Evolutionary conservation across 2,113 vertebrate genomes (phyloP).

Genomic region (Phaethon lepturus): DNA sequence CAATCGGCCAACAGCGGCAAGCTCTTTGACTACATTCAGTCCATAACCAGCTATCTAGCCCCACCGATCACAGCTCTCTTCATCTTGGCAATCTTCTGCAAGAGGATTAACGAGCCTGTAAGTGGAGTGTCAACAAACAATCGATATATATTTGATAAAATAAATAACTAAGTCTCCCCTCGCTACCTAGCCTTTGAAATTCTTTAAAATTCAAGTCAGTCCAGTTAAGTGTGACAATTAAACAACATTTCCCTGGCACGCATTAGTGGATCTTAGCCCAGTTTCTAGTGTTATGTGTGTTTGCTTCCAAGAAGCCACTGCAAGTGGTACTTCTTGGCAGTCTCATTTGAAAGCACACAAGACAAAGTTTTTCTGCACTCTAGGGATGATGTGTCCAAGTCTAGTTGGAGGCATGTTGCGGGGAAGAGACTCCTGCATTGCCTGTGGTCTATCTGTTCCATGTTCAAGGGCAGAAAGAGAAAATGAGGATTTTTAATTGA

Average conservation of each 20-base stretch:
- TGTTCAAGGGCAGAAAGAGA: neutral
- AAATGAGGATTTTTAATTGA: neutral
- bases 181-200: neutral
- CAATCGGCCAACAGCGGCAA: constrained; percentile 92
- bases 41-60: constrained; percentile 90
- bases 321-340: neutral
- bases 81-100: constrained; percentile 92
- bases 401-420: neutral
- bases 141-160: neutral
- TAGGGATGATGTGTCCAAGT: neutral
- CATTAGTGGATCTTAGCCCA: neutral
- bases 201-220: neutral
- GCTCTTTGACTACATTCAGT: constrained; percentile 95
- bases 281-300: neutral
- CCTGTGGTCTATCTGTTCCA: neutral
- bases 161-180: neutral
- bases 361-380: neutral
- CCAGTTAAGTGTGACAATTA: neutral
- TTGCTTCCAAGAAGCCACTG: neutral
- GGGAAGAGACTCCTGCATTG: neutral
- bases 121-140: constrained; percentile 46
- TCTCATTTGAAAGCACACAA: neutral
- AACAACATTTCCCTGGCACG: neutral
- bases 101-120: constrained; percentile 90
- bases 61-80: constrained; percentile 93